Evolutionary conservation across 1,140 invertebrate species (phyloP), one percentile per base, ranked within the genome.

Genomic region (Drosophila novamexicana): DNA sequence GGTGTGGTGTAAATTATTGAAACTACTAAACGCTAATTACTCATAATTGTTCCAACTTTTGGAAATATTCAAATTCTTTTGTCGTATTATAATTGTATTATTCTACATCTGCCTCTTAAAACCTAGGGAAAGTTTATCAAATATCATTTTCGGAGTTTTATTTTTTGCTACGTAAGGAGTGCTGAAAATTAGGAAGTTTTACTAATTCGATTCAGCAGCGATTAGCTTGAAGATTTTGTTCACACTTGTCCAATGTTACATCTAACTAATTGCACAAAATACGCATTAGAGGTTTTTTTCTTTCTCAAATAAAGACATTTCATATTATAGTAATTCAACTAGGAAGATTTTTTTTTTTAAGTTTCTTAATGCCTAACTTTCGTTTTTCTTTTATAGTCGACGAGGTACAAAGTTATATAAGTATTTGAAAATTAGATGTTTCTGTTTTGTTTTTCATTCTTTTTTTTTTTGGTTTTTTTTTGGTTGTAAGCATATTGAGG

Each of bases 401-500:
- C 83, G 83, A 86, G 83, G 83, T 86, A 86, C 84, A 86, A 86
- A 89, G 83, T 86, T 86, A 77, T 86, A 77, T 71, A 49, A 29
- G 22, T 49, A 34, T 29, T 61, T 86, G 70, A 74, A 77, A 78
- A 70, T 85, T 65, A 71, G 59, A 71, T 61, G 32, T 75, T 52
- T 39, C 4, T 59, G 40, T 12, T 58, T 44, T 9, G 42, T 62
- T 75, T 64, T 18, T 18, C 1, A 1, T 18, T 18, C 1, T 18
- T 44, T 69, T 22, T 34, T 22, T 52, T 61, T 65, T 75, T 75
- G 64, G 77, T 82, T 18, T 18, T 18, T 68, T 79, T 71, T 49
- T 76, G 79, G 64, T 85, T 81, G 79, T 86, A 86, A 86, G 83
- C 84, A 81, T 88, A 89, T 89, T 89, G 84, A 89, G 84, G 84